These are phyloP conservation scores for Globicephala melas DNA, from an alignment of 2,113 vertebrate species.

Conservation along the genomic window DNA sequence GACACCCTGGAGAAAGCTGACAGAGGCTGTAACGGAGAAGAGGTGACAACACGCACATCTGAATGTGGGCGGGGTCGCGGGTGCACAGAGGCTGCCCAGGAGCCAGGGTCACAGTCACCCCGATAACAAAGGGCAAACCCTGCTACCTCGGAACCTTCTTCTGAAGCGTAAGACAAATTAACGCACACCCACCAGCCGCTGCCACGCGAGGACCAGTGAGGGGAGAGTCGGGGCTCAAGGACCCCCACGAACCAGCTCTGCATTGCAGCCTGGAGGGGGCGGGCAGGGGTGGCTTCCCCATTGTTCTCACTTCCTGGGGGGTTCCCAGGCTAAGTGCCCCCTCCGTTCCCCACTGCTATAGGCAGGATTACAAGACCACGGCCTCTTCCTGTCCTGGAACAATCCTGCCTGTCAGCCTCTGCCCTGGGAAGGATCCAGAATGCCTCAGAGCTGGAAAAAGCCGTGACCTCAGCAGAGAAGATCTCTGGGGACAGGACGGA, in stretches of 20 bases:
- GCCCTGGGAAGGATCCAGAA: neutral
- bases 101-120: neutral
- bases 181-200: fast-evolving
- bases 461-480: neutral
- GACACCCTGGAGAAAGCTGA: no score
- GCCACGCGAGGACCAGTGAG: fast-evolving
- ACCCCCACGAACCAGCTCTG: neutral
- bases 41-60: no score
- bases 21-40: no score
- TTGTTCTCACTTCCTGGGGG: fast-evolving
- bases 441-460: neutral
- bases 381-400: neutral
- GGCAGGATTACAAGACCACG: neutral
- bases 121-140: neutral
- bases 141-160: no score
- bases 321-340: fast-evolving
- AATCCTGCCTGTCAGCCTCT: neutral
- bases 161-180: neutral
- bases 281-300: fast-evolving
- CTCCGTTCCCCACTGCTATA: fast-evolving
- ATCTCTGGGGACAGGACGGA: neutral
- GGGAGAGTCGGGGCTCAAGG: fast-evolving
- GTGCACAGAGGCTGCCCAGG: no score
- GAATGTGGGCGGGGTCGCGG: no score
- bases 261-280: neutral